Percentiles rank a stretch among this genome's conserved stretches.
Conservation (phyloP, 2,113 vertebrate species). For the Platichthys stellatus region DNA sequence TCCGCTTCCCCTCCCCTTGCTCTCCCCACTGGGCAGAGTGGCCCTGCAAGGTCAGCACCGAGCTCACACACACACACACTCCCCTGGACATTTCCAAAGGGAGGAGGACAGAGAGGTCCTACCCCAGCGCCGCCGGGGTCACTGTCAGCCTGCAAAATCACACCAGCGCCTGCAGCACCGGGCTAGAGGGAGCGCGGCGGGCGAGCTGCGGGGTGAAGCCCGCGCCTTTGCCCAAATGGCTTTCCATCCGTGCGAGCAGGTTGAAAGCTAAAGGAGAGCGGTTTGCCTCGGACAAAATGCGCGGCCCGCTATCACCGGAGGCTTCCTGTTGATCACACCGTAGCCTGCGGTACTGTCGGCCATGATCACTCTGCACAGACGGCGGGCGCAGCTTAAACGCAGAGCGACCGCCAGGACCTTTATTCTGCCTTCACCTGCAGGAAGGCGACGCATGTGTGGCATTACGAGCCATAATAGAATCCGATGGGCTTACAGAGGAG, state of each 20-base stretch:
- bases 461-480: slow-evolving; percentile 64
- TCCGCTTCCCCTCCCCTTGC: slow-evolving; percentile 75
- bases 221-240: slow-evolving; percentile 28
- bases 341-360: slow-evolving; percentile 68
- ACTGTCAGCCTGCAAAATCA: slow-evolving; percentile 79
- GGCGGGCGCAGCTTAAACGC: slow-evolving; percentile 46
- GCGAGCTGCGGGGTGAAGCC: slow-evolving; percentile 25
- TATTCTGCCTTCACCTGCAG: slow-evolving; percentile 65
- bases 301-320: slow-evolving; percentile 51
- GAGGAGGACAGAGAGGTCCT: slow-evolving; percentile 51
- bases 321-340: slow-evolving; percentile 51
- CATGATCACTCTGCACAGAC: slow-evolving; percentile 62
- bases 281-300: slow-evolving; percentile 35
- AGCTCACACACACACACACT: slow-evolving; percentile 28
- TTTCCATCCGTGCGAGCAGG: slow-evolving; percentile 42
- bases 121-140: slow-evolving; percentile 71
- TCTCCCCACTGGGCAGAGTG: slow-evolving; percentile 83
- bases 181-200: slow-evolving; percentile 34
- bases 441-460: slow-evolving; percentile 44
- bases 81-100: slow-evolving; percentile 58
- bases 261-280: slow-evolving; percentile 27
- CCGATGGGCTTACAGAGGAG: slow-evolving; percentile 56
- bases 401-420: slow-evolving; percentile 72
- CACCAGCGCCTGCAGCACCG: slow-evolving; percentile 62
- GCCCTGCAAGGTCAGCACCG: slow-evolving; percentile 78